Base-by-base conservation (phyloP, 2,113 vertebrate genomes). In the Echinops telfairi region DNA sequence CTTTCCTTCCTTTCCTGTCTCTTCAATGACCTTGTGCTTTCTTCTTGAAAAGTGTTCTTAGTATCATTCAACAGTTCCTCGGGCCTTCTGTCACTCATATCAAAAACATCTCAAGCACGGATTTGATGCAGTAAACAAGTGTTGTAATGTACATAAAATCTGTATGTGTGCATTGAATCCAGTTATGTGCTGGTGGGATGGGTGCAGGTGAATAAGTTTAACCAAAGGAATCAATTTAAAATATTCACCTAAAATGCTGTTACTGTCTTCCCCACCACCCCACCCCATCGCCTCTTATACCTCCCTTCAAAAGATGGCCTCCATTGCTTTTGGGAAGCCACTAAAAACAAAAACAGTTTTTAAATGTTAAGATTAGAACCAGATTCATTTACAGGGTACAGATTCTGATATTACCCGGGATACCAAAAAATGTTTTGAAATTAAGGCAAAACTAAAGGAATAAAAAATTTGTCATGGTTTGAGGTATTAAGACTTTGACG, bases 391-490 rank as follows among this genome's bases (percentile, higher is more conserved):
- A 57, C 6, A 90, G 64, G 19, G 36, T 64, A 58, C 1, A 78
- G 23, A 93, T 66, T 88, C 25, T 53, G 22, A 86, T 66, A 47
- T 36, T 64, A 3, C 68, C 76, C 64, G 71, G n/a, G 16, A 1
- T n/a, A 71, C 22, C 66, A 23, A 47, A 66, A 89, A 89, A 70
- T 75, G 23, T 82, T 94, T 89, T 64, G 10, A 93, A 91, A 89
- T 78, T 62, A 53, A 94, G 60, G 38, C 27, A 95, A 90, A 58
- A 15, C 31, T 84, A 43, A 81, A 91, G 53, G 7, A 80, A 14
- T 86, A 89, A 89, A 89, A 58, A 81, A 71, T 84, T 81, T 79
- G 71, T 87, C 57, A 92, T 62, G 92, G 86, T 92, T 93, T 96
- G 92, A 85, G 91, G 81, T 33, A 94, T 57, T 83, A 95, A 91